Conservation (phyloP, 2,797 vertebrate genomes). For the Luscinia megarhynchos region DNA sequence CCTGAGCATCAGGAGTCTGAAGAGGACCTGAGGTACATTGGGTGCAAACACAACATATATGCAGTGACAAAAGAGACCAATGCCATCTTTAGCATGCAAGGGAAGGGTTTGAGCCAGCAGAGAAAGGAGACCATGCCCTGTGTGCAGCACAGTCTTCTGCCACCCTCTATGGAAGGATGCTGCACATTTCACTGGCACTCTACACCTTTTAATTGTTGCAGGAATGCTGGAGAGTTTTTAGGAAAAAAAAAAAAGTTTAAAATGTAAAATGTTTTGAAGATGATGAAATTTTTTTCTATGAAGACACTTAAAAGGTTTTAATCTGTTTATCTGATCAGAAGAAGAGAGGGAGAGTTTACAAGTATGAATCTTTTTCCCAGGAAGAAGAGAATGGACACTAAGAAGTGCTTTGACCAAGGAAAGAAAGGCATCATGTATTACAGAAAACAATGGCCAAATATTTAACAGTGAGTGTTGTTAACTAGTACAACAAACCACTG, state of each 20-base stretch:
- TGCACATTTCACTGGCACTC: neutral
- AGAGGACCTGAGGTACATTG: neutral
- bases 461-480: neutral
- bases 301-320: neutral
- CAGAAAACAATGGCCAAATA: neutral
- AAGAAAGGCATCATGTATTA: neutral
- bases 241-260: neutral
- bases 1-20: neutral
- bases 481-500: neutral
- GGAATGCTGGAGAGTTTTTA: neutral
- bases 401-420: neutral
- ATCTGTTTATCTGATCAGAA: conserved; percentile 6
- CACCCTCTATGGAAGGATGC: neutral
- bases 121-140: neutral
- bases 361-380: neutral
- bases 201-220: neutral
- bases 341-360: neutral
- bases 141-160: neutral
- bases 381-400: neutral
- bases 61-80: neutral
- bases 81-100: neutral
- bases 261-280: neutral
- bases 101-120: neutral
- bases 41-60: neutral
- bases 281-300: neutral